Evolutionary conservation across 2,888 invertebrate species (phyloP).

Genomic region (Sesamia inferens): DNA sequence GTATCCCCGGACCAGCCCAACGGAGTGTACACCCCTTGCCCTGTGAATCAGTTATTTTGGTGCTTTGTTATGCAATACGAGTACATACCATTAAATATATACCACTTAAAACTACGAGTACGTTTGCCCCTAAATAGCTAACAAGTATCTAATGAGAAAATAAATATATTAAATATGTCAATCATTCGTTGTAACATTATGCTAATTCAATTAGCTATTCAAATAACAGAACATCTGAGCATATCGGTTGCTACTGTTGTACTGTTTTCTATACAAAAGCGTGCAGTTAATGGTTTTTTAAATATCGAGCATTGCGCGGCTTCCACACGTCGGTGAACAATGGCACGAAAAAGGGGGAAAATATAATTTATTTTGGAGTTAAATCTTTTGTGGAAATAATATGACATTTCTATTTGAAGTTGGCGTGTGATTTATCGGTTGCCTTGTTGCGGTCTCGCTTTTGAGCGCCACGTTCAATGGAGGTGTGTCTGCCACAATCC

Average conservation of each 20-base stretch:
- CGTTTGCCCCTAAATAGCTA: background rate
- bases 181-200: conserved; percentile 43
- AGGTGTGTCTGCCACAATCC: conserved; percentile 78
- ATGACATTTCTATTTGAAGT: conserved; percentile 91
- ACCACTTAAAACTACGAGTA: background rate
- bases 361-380: conserved; percentile 90
- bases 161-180: conserved; percentile 38
- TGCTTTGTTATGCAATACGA: no score
- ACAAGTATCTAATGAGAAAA: conserved; percentile 26
- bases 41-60: background rate
- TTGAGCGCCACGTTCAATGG: conserved; percentile 73
- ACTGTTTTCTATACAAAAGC: conserved; percentile 80
- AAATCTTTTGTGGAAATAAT: conserved; percentile 91
- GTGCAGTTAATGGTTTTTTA: conserved; percentile 90
- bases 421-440: conserved; percentile 89
- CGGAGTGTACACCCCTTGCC: background rate
- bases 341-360: conserved; percentile 85
- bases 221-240: conserved; percentile 65
- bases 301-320: conserved; percentile 85
- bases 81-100: no score
- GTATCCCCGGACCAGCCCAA: no score
- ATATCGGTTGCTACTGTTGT: conserved; percentile 63
- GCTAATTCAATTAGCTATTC: conserved; percentile 59
- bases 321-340: conserved; percentile 89
- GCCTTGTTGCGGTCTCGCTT: conserved; percentile 80